Conservation (phyloP, 2,888 invertebrate species). For the Brassicogethes aeneus region DNA sequence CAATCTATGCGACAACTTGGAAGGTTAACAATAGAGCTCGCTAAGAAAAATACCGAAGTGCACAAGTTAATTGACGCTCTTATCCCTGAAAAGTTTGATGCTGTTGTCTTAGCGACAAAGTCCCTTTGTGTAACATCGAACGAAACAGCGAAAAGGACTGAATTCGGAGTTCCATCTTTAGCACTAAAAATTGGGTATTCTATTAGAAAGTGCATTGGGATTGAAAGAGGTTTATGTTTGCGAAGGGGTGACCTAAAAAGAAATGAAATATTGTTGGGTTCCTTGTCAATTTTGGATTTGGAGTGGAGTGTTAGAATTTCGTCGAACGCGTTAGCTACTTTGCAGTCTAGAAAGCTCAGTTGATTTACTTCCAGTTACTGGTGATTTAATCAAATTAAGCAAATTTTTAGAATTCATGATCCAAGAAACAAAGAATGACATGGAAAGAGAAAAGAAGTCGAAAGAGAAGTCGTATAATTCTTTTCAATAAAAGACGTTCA, state of each 20-base stretch:
- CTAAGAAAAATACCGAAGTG: constrained; percentile 5
- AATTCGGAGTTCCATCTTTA: constrained; percentile 6
- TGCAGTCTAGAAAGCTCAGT: constrained; percentile 3
- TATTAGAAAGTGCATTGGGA: constrained; percentile 5
- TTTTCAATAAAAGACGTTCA: constrained; percentile 10
- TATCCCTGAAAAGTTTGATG: constrained; percentile 9
- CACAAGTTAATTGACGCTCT: constrained; percentile 7
- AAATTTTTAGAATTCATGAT: constrained; percentile 8
- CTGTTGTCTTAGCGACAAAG: constrained; percentile 9
- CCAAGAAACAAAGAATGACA: constrained; percentile 2
- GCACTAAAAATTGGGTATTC: constrained; percentile 9
- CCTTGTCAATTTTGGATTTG: constrained; percentile 2
- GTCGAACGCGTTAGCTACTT: constrained; percentile 6
- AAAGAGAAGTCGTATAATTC: constrained; percentile 7
- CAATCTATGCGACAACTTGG: constrained; percentile 12
- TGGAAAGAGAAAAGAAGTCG: constrained; percentile 1
- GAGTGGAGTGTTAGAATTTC: constrained; percentile 7
- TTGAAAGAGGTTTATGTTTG: constrained; percentile 6
- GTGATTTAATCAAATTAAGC: constrained; percentile 7
- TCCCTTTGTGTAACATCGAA: too few species aligned
- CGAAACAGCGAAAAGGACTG: constrained; percentile 5
- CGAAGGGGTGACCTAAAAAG: constrained; percentile 4
- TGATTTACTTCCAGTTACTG: constrained; percentile 7
- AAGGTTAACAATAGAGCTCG: constrained; percentile 6
- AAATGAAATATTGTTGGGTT: constrained; percentile 3